These are phyloP conservation scores for Cygnus olor DNA, from an alignment of 2,797 vertebrate species.

Conservation along the genomic window DNA sequence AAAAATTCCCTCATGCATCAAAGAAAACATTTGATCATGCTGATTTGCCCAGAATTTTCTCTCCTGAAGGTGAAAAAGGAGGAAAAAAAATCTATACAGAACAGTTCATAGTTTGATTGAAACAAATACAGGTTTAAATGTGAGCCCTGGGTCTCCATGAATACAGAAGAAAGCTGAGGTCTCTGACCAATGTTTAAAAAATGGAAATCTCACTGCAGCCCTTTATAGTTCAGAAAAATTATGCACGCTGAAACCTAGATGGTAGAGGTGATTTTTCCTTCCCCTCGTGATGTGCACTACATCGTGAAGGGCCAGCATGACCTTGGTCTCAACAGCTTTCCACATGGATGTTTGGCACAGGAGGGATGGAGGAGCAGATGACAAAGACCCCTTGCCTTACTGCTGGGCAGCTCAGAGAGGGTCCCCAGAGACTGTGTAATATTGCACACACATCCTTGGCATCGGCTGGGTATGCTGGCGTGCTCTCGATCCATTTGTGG, in stretches of 20 bases:
- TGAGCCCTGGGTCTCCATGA: not conserved
- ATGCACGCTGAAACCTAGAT: not conserved
- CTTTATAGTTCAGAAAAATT: slow-evolving; percentile 13
- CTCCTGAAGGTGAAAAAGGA: not conserved
- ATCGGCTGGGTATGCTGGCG: not conserved
- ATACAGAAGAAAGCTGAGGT: not conserved
- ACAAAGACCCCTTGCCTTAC: not conserved
- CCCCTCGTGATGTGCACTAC: not conserved
- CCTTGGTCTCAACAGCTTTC: not conserved
- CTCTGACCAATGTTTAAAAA: not conserved
- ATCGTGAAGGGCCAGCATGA: not conserved
- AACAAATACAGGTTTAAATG: not conserved
- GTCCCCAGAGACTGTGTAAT: not conserved
- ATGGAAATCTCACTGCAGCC: not conserved
- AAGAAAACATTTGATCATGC: not conserved
- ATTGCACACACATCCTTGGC: not conserved
- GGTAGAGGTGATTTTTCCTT: not conserved
- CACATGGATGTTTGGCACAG: accelerated
- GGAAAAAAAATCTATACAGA: not conserved
- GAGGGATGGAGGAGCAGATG: not conserved
- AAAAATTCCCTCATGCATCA: not conserved
- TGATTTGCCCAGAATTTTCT: not conserved
- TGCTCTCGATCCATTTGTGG: not conserved
- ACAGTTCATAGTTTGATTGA: not conserved
- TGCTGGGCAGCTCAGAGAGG: not conserved